Evolutionary conservation across 2,113 vertebrate genomes (phyloP), one percentile per base, ranked within the genome.

Genomic region (Ptychochromis oligacanthus): DNA sequence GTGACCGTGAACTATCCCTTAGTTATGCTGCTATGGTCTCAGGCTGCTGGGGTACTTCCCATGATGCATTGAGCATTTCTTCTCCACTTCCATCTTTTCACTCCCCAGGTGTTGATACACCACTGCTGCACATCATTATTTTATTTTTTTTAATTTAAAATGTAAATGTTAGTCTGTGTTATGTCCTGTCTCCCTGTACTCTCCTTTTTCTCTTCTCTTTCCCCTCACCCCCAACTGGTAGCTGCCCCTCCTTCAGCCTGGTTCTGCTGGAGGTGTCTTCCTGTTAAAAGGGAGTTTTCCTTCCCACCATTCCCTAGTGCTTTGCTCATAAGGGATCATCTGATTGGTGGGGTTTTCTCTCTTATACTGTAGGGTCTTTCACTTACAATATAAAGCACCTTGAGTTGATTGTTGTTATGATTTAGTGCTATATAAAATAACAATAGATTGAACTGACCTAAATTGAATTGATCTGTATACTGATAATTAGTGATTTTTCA

Each of bases 321-420:
- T 64, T 31, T 60, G 18, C 40, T 43, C 40, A 43, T 14, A 43
- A 11, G 28, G 28, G 5, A 6, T 67, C 38, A 1, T 67, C 38
- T 46, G 38, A 46, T 46, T 1, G 1, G 40, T 31, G 28, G 28
- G 28, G 28, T 31, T 31, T 31, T 31, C 28, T 31, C 28, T 31
- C 4, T 31, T 3, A 31, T 31, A 31, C 28, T 31, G 28, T 31
- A 31, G 28, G 2, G 28, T 43, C 12, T 12, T 4, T 10, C 0
- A 9, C 4, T 65, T 24, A 3, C 22, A 18, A 40, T 46, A 46
- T 43, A 46, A 67, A 67, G 62, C 14, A 14, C 0, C 22, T 67
- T 15, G 13, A 46, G 62, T 38, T 43, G 22, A 24, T 7, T 26
- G 62, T 26, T 46, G 62, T 40, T 46, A n/a, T 67, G 62, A 26